Conservation (phyloP, 1,140 invertebrate genomes). For the Caenorhabditis inopinata region DNA sequence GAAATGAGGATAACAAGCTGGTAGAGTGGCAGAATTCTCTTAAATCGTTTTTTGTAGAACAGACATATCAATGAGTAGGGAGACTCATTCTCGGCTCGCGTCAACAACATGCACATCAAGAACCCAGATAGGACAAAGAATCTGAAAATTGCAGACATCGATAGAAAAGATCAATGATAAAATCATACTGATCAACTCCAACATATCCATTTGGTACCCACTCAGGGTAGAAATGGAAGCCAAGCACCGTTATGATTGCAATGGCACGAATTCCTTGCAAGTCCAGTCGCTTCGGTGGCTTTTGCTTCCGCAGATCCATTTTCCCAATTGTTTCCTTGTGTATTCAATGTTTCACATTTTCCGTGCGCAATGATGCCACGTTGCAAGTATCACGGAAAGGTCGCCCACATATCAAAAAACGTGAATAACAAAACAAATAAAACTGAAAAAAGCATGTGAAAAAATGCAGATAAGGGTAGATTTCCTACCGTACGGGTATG, state of each 20-base stretch:
- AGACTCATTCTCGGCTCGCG: background rate
- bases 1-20: background rate
- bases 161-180: background rate
- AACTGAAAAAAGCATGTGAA: no score
- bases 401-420: no score
- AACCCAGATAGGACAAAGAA: background rate
- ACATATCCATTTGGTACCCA: background rate
- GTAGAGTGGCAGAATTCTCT: background rate
- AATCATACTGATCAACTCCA: conserved; percentile 9
- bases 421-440: no score
- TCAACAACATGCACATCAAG: conserved; percentile 1
- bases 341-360: no score
- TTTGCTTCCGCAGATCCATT: no score
- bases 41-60: background rate
- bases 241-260: background rate
- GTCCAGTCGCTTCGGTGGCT: conserved; percentile 1
- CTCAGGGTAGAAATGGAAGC: conserved; percentile 8
- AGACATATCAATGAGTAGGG: background rate
- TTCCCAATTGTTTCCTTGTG: no score
- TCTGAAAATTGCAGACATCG: background rate
- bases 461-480: no score
- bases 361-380: no score
- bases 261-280: background rate
- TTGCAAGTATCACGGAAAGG: no score
- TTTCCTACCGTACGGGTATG: no score